phyloP scores from a whole-genome alignment of 1,140 invertebrate species.

The Brachionus manjavacas region DNA sequence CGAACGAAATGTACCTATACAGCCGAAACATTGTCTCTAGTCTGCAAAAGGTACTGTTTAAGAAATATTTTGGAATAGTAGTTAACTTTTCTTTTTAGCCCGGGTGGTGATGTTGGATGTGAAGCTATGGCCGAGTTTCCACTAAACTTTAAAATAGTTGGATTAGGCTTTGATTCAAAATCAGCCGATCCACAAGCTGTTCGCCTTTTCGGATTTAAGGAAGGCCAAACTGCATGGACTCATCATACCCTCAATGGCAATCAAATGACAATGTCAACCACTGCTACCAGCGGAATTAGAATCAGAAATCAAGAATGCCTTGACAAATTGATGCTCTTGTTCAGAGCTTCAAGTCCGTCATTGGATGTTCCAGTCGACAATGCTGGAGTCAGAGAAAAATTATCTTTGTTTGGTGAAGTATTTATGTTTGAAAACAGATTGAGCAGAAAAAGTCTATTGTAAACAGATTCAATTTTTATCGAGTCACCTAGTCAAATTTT shows the following conservation, averaged over 20 bases:
- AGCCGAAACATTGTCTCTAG: conserved; percentile 7
- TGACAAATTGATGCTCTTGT: conserved; percentile 13
- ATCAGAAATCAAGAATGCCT: conserved; percentile 12
- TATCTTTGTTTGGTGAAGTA: conserved; percentile 15
- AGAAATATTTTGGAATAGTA: background rate
- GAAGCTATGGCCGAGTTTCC: conserved; percentile 2
- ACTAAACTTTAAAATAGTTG: conserved; percentile 23
- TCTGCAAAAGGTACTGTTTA: background rate
- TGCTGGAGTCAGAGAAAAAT: background rate
- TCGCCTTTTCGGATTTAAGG: background rate
- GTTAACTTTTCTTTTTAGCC: background rate
- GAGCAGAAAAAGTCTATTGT: background rate
- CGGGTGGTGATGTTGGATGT: conserved; percentile 3
- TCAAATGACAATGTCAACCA: background rate
- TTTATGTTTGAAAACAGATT: conserved; percentile 32
- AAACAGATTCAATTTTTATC: background rate
- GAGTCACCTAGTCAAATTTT: background rate
- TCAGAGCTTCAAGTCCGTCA: background rate
- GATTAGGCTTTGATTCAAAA: background rate
- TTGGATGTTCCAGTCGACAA: conserved; percentile 8
- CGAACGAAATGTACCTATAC: conserved; percentile 32
- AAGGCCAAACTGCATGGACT: conserved; percentile 11
- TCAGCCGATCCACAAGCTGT: background rate
- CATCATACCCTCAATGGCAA: background rate
- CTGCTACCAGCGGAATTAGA: background rate